A percentile compares a stretch with the other conserved stretches of the same genome.
phyloP scores from a whole-genome alignment of 2,888 invertebrate species.

The Nomada hirtipes region DNA sequence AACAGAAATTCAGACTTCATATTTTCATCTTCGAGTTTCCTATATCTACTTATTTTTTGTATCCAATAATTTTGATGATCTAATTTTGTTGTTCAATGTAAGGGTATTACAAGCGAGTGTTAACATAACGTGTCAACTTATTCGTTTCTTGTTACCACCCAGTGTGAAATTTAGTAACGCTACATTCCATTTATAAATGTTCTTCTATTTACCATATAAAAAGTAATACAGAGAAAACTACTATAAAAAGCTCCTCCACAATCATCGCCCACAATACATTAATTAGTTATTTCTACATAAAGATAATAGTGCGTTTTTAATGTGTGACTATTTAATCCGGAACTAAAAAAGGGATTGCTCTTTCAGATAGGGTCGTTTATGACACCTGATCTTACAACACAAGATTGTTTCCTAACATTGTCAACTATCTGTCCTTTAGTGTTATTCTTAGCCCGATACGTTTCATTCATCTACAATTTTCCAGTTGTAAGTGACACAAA shows the following conservation, averaged over 20 bases:
- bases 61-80: not conserved
- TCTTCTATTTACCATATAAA: not conserved
- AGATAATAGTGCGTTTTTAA: too few relatives aligned
- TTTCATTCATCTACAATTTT: not conserved
- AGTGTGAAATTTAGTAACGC: too few relatives aligned
- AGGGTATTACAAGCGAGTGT: too few relatives aligned
- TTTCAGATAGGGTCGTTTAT: not conserved
- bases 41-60: not conserved
- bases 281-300: too few relatives aligned
- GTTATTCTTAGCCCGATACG: not conserved
- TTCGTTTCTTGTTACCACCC: too few relatives aligned
- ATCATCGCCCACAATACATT: too few relatives aligned
- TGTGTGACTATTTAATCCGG: too few relatives aligned
- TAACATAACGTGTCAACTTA: too few relatives aligned
- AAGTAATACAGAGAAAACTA: too few relatives aligned
- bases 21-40: not conserved
- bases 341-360: not conserved
- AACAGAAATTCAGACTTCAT: not conserved
- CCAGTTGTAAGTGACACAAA: not conserved
- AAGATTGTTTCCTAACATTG: not conserved
- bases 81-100: not conserved
- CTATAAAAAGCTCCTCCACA: too few relatives aligned
- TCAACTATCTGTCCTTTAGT: not conserved
- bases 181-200: not conserved
- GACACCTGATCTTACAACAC: not conserved